Percentiles rank a stretch among this genome's conserved stretches.
phyloP scores from a whole-genome alignment of 2,888 invertebrate genomes.

The Dicyrtomina minuta region DNA sequence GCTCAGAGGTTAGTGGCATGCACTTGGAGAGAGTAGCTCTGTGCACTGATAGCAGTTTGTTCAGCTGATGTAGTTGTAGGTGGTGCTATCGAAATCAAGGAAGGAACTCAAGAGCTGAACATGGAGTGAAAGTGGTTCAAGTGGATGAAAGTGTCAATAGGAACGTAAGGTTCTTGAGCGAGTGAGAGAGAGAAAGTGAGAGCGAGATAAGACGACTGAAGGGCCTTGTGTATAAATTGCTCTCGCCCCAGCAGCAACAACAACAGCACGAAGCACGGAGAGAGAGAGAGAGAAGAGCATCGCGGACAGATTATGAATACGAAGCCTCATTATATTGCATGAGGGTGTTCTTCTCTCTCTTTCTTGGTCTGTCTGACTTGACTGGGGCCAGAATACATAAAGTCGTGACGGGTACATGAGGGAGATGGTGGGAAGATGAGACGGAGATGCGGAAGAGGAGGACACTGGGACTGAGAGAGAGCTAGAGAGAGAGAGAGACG shows the following conservation, averaged over 20 bases:
- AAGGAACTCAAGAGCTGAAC: not conserved
- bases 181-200: constrained; percentile 24
- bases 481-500: not conserved
- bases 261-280: not conserved
- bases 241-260: not conserved
- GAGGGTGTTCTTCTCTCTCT: constrained; percentile 17
- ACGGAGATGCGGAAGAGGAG: not conserved
- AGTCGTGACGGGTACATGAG: constrained; percentile 10
- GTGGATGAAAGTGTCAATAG: constrained; percentile 39
- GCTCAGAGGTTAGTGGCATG: too few species aligned
- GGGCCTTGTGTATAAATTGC: not conserved
- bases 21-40: too few species aligned
- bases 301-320: constrained; percentile 17
- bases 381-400: constrained; percentile 20
- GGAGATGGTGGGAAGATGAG: constrained; percentile 1
- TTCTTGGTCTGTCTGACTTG: not conserved
- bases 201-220: constrained; percentile 3
- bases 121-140: constrained; percentile 19
- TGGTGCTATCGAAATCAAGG: not conserved
- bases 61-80: too few species aligned
- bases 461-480: not conserved
- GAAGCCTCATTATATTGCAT: constrained; percentile 18
- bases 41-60: too few species aligned
- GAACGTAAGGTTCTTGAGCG: constrained; percentile 11
- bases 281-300: constrained; percentile 10